Conservation (phyloP, 2,888 invertebrate genomes). For the Liodrosophila aerea region DNA sequence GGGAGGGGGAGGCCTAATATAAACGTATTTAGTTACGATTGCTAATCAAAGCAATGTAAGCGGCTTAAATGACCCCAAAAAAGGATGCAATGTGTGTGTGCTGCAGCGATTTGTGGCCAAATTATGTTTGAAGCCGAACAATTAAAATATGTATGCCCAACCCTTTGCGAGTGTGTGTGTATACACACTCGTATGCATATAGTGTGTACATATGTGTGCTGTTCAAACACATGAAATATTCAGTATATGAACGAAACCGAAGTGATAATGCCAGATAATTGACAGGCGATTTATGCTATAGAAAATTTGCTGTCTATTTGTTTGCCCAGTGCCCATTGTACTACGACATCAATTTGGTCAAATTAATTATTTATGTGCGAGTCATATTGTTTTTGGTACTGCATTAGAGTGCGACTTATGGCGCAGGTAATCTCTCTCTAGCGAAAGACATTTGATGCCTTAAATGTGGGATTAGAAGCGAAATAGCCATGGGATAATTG, state of each 20-base stretch:
- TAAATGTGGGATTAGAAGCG: no score
- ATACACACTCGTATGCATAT: no score
- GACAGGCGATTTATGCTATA: constrained; percentile 73
- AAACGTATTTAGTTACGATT: constrained; percentile 36
- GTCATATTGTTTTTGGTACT: no score
- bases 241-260: constrained; percentile 42
- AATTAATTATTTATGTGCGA: constrained; percentile 3
- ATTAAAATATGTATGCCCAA: constrained; percentile 38
- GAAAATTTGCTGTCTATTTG: constrained; percentile 4
- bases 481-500: no score
- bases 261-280: constrained; percentile 70
- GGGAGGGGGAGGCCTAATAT: background rate
- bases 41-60: constrained; percentile 52
- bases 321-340: no score
- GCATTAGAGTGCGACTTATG: no score
- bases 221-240: constrained; percentile 45
- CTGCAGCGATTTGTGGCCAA: constrained; percentile 58
- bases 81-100: constrained; percentile 51
- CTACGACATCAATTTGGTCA: constrained; percentile 9
- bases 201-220: background rate
- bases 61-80: constrained; percentile 46
- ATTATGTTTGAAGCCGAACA: constrained; percentile 50
- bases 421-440: no score
- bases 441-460: no score
- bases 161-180: background rate